Base-by-base conservation (phyloP, 1,140 invertebrate genomes). In the Panagrolaimus sp. region DNA sequence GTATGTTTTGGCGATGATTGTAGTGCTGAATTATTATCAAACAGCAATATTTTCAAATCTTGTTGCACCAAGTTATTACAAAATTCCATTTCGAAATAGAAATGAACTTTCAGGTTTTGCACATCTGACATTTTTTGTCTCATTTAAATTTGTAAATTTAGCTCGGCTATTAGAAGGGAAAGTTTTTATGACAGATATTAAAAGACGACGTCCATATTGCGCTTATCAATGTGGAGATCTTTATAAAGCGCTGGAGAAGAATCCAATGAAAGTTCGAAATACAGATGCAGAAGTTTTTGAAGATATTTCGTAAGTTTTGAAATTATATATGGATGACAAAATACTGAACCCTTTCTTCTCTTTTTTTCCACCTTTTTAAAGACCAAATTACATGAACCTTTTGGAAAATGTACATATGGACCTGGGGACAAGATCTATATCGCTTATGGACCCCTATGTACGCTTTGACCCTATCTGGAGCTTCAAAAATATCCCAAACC, bases 51-150 rank as follows among this genome's bases (percentile, higher is more conserved):
- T 67, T 47, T 70, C 72, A 25, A 69, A 68, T 9, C 27, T 74
- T 9, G 66, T 70, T 9, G 72, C 72, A 42, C 72, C 69, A 0
- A 61, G 45, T 4, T 31, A 31, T 13, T 63, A 67, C 23, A 57
- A 67, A 64, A 69, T 74, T 45, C 72, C 72, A n/a, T 74, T 74
- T 71, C 46, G 44, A n/a, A 72, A 74, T 57, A 70, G 70, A 43
- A 66, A 66, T 42, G 61, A 74, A 43, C 42, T 74, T 13, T 44
- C 70, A 8, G 51, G 61, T 71, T 4, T 20, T 23, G 1, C 20
- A 64, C 14, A 9, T n/a, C 31, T 2, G 27, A 4, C 1, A 23
- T 48, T 48, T 14, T 2, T n/a, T 2, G 9, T 53, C 11, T n/a
- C 9, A 9, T 1, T 20, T 53, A 20, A 53, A 23, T 53, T 48